phyloP scores from a whole-genome alignment of 2,888 invertebrate genomes.

The Norana najaformis region DNA sequence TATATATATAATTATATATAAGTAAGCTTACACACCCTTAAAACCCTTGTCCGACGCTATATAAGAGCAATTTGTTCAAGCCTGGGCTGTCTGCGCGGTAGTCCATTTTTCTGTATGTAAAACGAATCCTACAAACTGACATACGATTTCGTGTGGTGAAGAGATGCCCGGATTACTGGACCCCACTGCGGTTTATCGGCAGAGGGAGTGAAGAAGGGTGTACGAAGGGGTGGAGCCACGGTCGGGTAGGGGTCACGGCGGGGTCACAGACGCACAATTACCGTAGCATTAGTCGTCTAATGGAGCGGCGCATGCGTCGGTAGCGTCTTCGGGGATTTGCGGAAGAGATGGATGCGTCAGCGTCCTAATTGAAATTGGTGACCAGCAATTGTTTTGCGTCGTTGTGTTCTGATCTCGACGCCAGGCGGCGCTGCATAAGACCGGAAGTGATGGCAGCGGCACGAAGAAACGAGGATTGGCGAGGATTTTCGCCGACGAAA shows the following conservation, averaged over 20 bases:
- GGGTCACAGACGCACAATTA: background rate
- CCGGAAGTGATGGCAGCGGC: background rate
- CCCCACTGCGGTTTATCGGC: background rate
- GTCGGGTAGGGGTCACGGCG: background rate
- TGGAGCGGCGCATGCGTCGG: background rate
- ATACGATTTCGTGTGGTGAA: background rate
- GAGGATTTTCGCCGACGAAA: background rate
- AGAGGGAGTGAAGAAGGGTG: background rate
- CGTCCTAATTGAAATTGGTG: background rate
- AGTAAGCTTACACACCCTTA: no score
- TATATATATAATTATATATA: no score
- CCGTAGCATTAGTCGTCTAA: background rate
- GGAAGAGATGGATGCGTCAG: background rate
- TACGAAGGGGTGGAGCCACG: background rate
- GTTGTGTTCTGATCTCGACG: background rate
- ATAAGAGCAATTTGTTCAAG: no score
- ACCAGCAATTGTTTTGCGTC: background rate
- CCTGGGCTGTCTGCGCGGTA: no score
- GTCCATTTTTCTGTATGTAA: no score
- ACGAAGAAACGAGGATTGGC: background rate
- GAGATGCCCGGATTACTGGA: background rate
- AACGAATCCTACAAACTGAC: no score
- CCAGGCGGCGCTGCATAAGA: slow-evolving; percentile 5
- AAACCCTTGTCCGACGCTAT: no score
- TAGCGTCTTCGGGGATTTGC: background rate